Evolutionary conservation across 1,140 invertebrate species (phyloP), one percentile per base, ranked within the genome.

Genomic region (Eupeodes corollae): DNA sequence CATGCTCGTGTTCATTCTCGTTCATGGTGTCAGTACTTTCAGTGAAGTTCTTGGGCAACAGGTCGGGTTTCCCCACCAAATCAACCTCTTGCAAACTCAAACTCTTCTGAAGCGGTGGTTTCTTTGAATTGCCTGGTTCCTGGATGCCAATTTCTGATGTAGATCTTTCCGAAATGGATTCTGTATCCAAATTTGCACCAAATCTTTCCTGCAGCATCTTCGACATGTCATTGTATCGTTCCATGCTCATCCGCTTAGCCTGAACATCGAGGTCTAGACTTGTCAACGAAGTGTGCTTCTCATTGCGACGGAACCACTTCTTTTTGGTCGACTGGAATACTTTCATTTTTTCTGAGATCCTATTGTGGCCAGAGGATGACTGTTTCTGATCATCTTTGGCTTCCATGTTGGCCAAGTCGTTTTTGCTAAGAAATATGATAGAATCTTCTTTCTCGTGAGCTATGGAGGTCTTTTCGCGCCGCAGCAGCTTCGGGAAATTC

Each of bases 341-440:
- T 42, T 75, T 75, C 73, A 76, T 76, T 56, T 75, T 76, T 14
- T 78, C 75, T 1, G 60, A 56, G 13, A 67, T 67, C 18, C 63
- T 57, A 48, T 61, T 62, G 1, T 50, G 19, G 18, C 53, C 33
- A 11, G 14, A 21, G 46, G 40, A 39, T 5, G 21, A 26, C 8
- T 26, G 12, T 35, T 43, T 35, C 21, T 16, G 40, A 18, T 21
- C 56, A 21, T 69, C 60, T 26, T 67, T 66, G 15, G 58, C 59
- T 46, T 66, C 64, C 64, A 78, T 67, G 53, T 76, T 74, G 54
- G 75, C 75, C 42, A 78, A 61, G 69, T 78, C 76, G 42, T 75
- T 72, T 68, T 78, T 78, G 56, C 75, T 77, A 47, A 78, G 67
- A 58, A 77, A 78, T 64, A 77, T 77, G 30, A 78, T 78, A 1